Base-by-base conservation (phyloP, 2,797 vertebrate species). In the Anguilla pacifica region DNA sequence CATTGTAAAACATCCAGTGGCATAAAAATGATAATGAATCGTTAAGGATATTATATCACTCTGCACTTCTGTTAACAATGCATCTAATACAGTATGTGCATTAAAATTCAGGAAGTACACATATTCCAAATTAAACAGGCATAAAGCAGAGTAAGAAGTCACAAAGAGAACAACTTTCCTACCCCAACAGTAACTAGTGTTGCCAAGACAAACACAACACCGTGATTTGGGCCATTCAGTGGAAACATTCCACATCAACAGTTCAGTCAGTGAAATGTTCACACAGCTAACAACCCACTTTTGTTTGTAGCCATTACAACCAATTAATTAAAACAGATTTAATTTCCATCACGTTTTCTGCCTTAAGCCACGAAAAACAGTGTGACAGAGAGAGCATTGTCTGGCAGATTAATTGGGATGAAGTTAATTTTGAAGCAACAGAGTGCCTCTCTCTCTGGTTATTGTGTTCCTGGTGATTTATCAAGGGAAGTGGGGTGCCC, bases 401-500 rank as follows among this genome's bases (percentile, higher is more conserved):
- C 22, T 11, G 59, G 86, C 87, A 88, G 91, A 92, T 93, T 87
- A 90, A 93, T 93, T 92, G 88, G 88, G 90, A 91, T 89, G 89
- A 92, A 93, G 91, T 93, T 94, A 91, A 93, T 93, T 92, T 31
- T 72, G 87, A 39, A 64, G 67, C 83, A 11, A 3, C 31, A 35
- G 11, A 17, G n/a, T 72, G 61, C 28, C 19, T 35, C 61, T 64
- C 64, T 53, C 82, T 53, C 83, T 49, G 46, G 28, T 64, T 74
- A 43, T 87, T 84, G 81, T 87, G 82, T 22, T 61, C 49, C 22
- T 9, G 46, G 87, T n/a, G 13, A 87, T 87, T 84, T 55, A 84
- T 84, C 87, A 84, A 49, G 15, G 61, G 61, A 35, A 53, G 86
- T 3, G 7, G 82, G 49, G 81, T 61, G 46, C 19, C 9, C 53